Evolutionary conservation across 35 echinoderm and acorn worm species (phyloP), one percentile per base, ranked within the genome.

Genomic region (Hemicentrotus pulcherrimus): DNA sequence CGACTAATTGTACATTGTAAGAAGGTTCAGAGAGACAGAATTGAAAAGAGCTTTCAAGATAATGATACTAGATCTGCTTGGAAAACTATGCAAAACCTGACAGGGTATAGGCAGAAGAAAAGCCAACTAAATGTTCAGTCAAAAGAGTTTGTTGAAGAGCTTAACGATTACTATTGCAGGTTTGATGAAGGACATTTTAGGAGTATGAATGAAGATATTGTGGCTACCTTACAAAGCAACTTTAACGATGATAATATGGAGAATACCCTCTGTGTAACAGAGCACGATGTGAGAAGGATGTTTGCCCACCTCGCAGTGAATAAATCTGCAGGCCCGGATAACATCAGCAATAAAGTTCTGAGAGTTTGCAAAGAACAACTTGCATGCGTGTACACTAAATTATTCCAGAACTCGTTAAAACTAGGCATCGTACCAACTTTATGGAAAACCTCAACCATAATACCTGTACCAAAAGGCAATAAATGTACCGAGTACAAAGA

Each of bases 1-100:
- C 28, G 28, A 32, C 13, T 48, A 11, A 60, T 94, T 86, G 31
- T 52, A 61, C 6, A 46, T 32, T 94, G 65, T 48, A 96, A 96
- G 87, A 60, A 94, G 46, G 71, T 24, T 31, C 94, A 94, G 28
- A 87, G 88, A 86, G 85, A 94, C 46, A 96, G 94, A 55, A 19
- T 96, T 3, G 95, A 96, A 47, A 91, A 46, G 32, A 22, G 32
- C 41, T 91, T 91, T 22, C 32, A 3, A 32, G 31, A 91, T 31
- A 91, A 91, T 6, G 46, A 91, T 41, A 19, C 46, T 0, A 46
- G 18, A 9, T 24, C 89, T 41, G 89, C 32, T 91, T 91, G 89
- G 89, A 32, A 91, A 46, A 31, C 31, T 41, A 41, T 91, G 89
- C 4, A 91, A 9, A 8, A 31, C 32, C 9, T 91, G 9, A 91